Conservation (phyloP, 2,888 invertebrate genomes). For the Drosophila neotestacea region DNA sequence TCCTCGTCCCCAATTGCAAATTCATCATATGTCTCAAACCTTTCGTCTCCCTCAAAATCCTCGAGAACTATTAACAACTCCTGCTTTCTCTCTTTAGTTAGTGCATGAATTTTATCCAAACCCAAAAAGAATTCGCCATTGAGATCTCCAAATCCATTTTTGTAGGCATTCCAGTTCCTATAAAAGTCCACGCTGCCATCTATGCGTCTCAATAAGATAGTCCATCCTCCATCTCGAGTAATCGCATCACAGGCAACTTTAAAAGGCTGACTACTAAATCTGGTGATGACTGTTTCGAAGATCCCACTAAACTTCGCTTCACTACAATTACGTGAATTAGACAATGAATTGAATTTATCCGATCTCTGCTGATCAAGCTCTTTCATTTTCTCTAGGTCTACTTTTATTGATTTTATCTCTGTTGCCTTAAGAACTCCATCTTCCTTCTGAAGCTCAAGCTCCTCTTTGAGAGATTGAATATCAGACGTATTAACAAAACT, state of each 20-base stretch:
- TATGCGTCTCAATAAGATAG: slow-evolving; percentile 8
- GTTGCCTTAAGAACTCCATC: no score
- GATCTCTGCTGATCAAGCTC: no score
- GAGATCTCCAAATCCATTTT: slow-evolving; percentile 39
- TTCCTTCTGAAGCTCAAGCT: background rate
- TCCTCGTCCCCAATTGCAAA: slow-evolving; percentile 34
- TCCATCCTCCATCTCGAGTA: slow-evolving; percentile 40
- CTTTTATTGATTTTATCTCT: no score
- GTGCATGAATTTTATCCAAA: slow-evolving; percentile 41
- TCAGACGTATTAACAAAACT: background rate
- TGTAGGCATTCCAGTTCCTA: slow-evolving; percentile 34
- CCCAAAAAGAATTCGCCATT: slow-evolving; percentile 45
- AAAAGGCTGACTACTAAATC: slow-evolving; percentile 35
- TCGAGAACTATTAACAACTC: slow-evolving; percentile 36
- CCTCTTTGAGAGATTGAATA: background rate
- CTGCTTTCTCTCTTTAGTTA: slow-evolving; percentile 22
- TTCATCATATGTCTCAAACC: slow-evolving; percentile 32
- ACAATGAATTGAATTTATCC: no score
- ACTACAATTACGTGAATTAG: no score
- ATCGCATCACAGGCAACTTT: slow-evolving; percentile 37
- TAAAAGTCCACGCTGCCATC: no score
- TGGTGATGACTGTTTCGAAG: slow-evolving; percentile 28
- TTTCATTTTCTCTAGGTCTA: no score
- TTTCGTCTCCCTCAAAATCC: slow-evolving; percentile 22
- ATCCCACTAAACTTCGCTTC: slow-evolving; percentile 22